phyloP scores from a whole-genome alignment of 1,140 invertebrate genomes.

The Frieseomelitta varia region DNA sequence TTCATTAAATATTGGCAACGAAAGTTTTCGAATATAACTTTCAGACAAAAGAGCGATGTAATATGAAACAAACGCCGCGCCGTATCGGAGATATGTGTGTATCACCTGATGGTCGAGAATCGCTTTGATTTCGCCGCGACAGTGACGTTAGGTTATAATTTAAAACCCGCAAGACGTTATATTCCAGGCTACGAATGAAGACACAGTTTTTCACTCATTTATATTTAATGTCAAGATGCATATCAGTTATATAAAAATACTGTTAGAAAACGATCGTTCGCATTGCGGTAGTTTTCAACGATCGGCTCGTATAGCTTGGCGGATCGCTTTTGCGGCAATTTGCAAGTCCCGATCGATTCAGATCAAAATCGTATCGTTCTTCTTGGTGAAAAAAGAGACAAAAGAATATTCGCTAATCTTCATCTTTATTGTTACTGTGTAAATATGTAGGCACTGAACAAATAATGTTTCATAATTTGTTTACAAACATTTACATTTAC shows the following conservation, averaged over 20 bases:
- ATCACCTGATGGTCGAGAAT: background rate
- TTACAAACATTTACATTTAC: conserved; percentile 82
- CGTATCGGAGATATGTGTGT: background rate
- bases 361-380: background rate
- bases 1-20: background rate
- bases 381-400: conserved; percentile 20
- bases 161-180: background rate
- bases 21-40: background rate
- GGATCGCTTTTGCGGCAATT: background rate
- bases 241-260: conserved; percentile 32
- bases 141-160: background rate
- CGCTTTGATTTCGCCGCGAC: background rate
- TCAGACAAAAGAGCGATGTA: background rate
- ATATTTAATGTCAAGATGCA: conserved; percentile 17
- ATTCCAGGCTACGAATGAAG: conserved; percentile 23
- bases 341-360: background rate
- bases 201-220: conserved; percentile 12
- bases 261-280: conserved; percentile 6
- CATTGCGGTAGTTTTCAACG: conserved; percentile 2
- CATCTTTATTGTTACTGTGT: conserved; percentile 82
- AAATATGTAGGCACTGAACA: conserved; percentile 83
- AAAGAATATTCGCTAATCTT: conserved; percentile 76
- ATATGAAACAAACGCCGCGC: background rate
- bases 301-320: background rate
- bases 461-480: conserved; percentile 83